Evolutionary conservation across 2,888 invertebrate genomes (phyloP), one percentile per base, ranked within the genome.

Genomic region (Actias luna): DNA sequence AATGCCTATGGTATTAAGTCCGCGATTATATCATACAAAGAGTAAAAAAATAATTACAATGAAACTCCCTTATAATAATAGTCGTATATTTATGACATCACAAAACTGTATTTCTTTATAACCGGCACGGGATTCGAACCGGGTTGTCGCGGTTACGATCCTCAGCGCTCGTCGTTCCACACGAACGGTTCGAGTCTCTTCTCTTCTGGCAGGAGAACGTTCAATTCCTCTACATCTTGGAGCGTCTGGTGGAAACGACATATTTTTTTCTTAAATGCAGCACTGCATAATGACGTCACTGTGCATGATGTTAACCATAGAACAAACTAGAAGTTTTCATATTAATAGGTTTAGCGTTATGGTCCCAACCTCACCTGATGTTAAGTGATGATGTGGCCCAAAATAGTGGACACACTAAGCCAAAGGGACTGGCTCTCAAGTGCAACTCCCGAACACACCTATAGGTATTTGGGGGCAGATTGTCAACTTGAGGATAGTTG

Each of bases 161-260:
- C 25, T 27, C 64, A 64, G 22, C 63, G 69, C 62, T 96, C 95
- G 14, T 96, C 96, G n/a, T 95, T 96, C 98, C 97, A 98, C 0
- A 97, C 95, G 79, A 98, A 98, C 0, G 98, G 97, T 79, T 98
- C 97, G 50, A 99, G 87, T 16, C 97, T 94, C 72, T 97, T 96
- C 22, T 96, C 96, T 59, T 96, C 94, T 0, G 98, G 98, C 36
- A 99, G 89, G 68, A 96, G 88, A 75, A 96, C 95, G 79, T 99
- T 99, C 57, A 99, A 92, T 18, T 95, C 95, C 79, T 98, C 98
- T 80, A 98, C 94, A 59, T 96, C 96, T 79, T 97, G 97, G 1
- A 98, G 87, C 0, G 97, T 97, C 88, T 97, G 96, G 67, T 68
- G 5, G 7, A 55, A 29, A 29, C 4, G 2, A 16, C 1, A 29